Evolutionary conservation across 2,888 invertebrate genomes (phyloP).

Genomic region (Tetranychus piercei): DNA sequence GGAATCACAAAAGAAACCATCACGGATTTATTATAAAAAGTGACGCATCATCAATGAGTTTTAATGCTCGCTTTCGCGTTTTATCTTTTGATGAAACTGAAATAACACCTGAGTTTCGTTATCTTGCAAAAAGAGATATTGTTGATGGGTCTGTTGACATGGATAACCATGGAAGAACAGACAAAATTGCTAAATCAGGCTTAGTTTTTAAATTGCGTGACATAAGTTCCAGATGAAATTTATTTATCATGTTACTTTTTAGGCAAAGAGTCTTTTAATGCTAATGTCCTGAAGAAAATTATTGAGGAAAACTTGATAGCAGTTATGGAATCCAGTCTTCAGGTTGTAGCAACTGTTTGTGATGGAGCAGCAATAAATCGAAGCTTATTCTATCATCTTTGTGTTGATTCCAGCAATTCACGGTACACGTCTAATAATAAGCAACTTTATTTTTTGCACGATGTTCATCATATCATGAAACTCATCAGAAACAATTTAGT

Average conservation of each 20-base stretch:
- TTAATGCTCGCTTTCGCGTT: not conserved
- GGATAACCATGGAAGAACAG: not conserved
- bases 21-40: no score
- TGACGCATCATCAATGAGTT: no score
- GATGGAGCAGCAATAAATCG: not conserved
- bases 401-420: not conserved
- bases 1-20: no score
- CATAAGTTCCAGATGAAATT: not conserved
- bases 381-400: not conserved
- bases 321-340: not conserved
- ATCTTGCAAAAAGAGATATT: not conserved
- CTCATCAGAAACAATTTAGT: not conserved
- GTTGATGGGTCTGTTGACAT: not conserved
- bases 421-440: not conserved
- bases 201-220: not conserved
- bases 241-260: not conserved
- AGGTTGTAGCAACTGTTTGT: not conserved
- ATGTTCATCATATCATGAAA: not conserved
- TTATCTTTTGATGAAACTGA: constrained; percentile 1
- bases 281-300: not conserved
- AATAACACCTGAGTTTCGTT: not conserved
- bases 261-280: not conserved
- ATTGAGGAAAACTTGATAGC: not conserved
- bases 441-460: not conserved
- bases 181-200: not conserved